A percentile compares a stretch with the other conserved stretches of the same genome.
phyloP scores from a whole-genome alignment of 2,888 invertebrate genomes.

The Mythimna ferrago region DNA sequence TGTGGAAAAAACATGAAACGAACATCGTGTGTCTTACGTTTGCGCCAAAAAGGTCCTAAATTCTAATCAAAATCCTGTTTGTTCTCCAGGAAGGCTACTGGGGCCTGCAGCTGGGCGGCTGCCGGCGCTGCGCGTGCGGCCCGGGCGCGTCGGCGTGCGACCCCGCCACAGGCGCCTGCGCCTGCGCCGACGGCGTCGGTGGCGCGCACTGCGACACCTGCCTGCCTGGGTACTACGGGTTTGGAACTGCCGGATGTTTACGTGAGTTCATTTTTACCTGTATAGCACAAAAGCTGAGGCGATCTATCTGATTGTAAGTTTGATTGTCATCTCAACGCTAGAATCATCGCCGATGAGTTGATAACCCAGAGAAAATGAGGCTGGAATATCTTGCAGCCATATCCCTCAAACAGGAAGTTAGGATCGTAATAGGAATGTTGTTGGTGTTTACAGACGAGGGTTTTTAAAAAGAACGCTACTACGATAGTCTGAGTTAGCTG shows the following conservation, averaged over 20 bases:
- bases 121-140: conserved; percentile 95
- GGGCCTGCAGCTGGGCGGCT: conserved; percentile 94
- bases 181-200: conserved; percentile 94
- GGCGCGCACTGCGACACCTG: conserved; percentile 94
- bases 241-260: conserved; percentile 94
- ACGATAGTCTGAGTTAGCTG: no score
- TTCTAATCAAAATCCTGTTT: neutral
- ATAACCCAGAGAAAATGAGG: neutral
- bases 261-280: conserved; percentile 89
- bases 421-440: no score
- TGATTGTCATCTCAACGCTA: neutral
- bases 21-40: no score
- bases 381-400: no score
- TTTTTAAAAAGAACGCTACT: no score
- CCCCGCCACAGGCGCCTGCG: conserved; percentile 94
- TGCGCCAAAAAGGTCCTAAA: no score
- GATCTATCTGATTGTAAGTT: neutral
- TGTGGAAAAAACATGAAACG: no score
- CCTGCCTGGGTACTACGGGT: conserved; percentile 94
- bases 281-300: no score
- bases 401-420: no score
- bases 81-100: conserved; percentile 92
- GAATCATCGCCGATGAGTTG: no score
- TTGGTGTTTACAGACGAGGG: no score
- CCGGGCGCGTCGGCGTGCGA: conserved; percentile 94